Evolutionary conservation across 2,797 vertebrate genomes (phyloP), one percentile per base, ranked within the genome.

Genomic region (Acanthurus leucopareius): DNA sequence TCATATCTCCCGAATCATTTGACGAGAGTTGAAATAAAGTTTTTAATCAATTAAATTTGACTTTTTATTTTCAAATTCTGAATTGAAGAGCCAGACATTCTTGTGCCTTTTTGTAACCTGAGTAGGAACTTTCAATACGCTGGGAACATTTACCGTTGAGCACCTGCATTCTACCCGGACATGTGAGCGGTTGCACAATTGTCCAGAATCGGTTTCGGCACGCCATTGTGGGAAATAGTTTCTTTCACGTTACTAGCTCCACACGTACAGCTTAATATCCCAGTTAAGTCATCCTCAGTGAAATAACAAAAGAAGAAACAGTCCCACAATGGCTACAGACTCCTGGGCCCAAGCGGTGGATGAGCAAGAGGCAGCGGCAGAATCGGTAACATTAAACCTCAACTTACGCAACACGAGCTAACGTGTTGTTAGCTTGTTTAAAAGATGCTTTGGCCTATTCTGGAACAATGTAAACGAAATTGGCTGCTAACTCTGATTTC

Each of bases 301-400:
- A 66, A 81, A 38, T 42, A 47, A 63, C 2, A 1, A 58, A 69
- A 69, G 52, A 75, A 77, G 13, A 65, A 68, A 70, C 49, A 49
- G 52, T 20, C 47, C 20, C 83, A 89, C 56, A 45, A 99, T 99
- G 98, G 95, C 97, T 69, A 97, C 98, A 53, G 97, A 99, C 86
- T 99, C 97, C 6, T 99, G 97, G 98, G 97, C 98, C 15, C 92
- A 96, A 87, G 97, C 98, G 13, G 97, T 99, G 85, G 98, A 99
- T 66, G 95, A 97, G 85, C 98, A 99, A 90, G 98, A 99, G 90
- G 97, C 97, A 2, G 97, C 97, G 25, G 97, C 97, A 0, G 96
- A 97, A 89, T 97, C 97, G 92, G 97, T 98, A 89, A 42, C 40
- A 13, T 42, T 42, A 42, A 88, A 70, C 1, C 19, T 58, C 2